Evolutionary conservation across 2,113 vertebrate species (phyloP).

Genomic region (Cyanocitta stelleri): DNA sequence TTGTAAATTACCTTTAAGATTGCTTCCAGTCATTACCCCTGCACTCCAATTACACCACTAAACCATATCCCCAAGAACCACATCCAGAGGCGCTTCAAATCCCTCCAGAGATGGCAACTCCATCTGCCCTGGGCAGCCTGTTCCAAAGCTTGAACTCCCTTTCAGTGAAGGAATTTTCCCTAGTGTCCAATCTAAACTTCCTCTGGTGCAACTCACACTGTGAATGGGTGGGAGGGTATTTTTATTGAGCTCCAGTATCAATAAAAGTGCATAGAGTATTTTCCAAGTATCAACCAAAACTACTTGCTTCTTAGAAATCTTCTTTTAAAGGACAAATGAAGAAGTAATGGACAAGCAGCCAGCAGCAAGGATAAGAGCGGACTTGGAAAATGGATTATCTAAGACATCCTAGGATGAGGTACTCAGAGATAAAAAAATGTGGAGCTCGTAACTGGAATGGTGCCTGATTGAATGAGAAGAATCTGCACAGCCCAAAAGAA

Average conservation of each 20-base stretch:
- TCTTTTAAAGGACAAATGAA: neutral
- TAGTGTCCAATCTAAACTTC: neutral
- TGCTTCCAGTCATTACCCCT: accelerated
- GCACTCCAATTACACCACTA: neutral
- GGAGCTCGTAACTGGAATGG: neutral
- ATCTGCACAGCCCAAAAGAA: neutral
- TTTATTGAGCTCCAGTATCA: neutral
- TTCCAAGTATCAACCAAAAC: neutral
- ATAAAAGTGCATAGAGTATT: neutral
- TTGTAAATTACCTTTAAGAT: neutral
- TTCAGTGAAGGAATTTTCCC: neutral
- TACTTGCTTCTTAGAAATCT: neutral
- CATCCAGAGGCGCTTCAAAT: neutral
- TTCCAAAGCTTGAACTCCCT: neutral
- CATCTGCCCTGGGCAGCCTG: neutral
- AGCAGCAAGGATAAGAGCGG: neutral
- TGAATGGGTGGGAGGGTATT: neutral
- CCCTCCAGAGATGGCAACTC: neutral
- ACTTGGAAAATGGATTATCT: neutral
- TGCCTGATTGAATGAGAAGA: neutral
- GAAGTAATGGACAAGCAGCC: neutral
- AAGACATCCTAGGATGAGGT: neutral
- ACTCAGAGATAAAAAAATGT: neutral
- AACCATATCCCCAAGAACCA: neutral
- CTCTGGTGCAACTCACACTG: neutral